Evolutionary conservation across 2,888 invertebrate species (phyloP), one percentile per base, ranked within the genome.

Genomic region (Mellilla xanthometata): DNA sequence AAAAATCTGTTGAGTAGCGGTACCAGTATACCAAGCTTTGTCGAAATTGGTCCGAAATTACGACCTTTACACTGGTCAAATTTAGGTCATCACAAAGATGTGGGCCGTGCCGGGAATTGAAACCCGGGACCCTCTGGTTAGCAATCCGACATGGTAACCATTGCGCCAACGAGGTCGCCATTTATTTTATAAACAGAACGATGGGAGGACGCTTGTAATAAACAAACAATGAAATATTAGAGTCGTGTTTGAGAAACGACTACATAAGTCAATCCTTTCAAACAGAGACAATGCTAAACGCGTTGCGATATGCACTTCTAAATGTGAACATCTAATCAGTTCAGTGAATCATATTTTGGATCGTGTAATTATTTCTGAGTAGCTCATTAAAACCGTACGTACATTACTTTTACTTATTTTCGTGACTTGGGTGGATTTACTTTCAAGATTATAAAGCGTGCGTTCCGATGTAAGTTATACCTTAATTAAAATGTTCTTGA

Each of bases 221-320:
- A 45, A 40, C 38, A 49, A 60, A 69, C 66, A 67, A 65, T 70
- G 61, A 57, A 54, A 54, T 55, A 60, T 54, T 51, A 57, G 39
- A 53, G 53, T 44, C 52, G 46, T 48, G 49, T 54, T 67, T 69
- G 55, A 62, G 65, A 73, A 72, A 75, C 54, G 34, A 19, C 33
- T 29, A 40, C 50, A 56, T 66, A 71, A 57, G 56, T 50, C 62
- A 65, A 65, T 62, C 53, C 49, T 61, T 60, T 58, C 60, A 50
- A 52, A 66, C 52, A 48, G 29, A 60, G 50, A 69, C 69, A 70
- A 65, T 66, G 60, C 39, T 42, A 39, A 44, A 52, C 42, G 33
- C 41, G 40, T 57, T 58, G 51, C 52, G 38, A 54, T 38, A 45
- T 26, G 29, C 6, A 23, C 32, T 33, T 47, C 29, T n/a, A 26